Evolutionary conservation across 2,888 invertebrate genomes (phyloP).

Genomic region (Himalopsyche japonica): DNA sequence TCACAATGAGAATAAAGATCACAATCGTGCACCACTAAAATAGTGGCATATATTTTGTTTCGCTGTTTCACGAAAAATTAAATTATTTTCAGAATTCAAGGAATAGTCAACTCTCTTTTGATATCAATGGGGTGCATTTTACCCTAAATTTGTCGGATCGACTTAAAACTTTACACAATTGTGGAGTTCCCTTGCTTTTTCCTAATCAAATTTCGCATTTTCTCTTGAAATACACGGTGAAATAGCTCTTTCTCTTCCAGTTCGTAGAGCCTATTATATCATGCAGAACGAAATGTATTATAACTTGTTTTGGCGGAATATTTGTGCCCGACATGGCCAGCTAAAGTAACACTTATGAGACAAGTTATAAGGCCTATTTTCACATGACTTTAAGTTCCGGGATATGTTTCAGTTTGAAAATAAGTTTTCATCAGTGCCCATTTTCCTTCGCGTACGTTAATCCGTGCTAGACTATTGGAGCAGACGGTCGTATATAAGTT

Average conservation of each 20-base stretch:
- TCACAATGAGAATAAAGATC: not conserved
- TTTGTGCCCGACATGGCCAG: not conserved
- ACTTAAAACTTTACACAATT: not conserved
- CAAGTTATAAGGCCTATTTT: not conserved
- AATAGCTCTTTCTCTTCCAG: not conserved
- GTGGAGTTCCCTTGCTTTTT: not conserved
- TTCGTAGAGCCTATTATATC: not conserved
- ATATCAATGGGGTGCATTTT: not conserved
- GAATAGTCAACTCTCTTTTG: not conserved
- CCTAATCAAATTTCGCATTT: slow-evolving; percentile 2
- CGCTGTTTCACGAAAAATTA: not conserved
- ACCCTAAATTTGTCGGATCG: not conserved
- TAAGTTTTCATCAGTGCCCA: not conserved
- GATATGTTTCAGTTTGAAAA: not conserved
- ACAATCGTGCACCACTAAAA: not conserved
- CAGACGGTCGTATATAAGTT: not conserved
- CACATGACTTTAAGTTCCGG: not conserved
- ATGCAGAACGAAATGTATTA: not conserved
- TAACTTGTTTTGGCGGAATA: slow-evolving; percentile 1
- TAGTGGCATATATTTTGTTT: not conserved
- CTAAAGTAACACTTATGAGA: not conserved
- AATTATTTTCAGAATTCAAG: not conserved
- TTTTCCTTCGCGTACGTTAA: not conserved
- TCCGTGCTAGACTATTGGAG: not conserved
- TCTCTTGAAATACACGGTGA: not conserved